phyloP scores from a whole-genome alignment of 2,797 vertebrate genomes.

The Balearica regulorum region DNA sequence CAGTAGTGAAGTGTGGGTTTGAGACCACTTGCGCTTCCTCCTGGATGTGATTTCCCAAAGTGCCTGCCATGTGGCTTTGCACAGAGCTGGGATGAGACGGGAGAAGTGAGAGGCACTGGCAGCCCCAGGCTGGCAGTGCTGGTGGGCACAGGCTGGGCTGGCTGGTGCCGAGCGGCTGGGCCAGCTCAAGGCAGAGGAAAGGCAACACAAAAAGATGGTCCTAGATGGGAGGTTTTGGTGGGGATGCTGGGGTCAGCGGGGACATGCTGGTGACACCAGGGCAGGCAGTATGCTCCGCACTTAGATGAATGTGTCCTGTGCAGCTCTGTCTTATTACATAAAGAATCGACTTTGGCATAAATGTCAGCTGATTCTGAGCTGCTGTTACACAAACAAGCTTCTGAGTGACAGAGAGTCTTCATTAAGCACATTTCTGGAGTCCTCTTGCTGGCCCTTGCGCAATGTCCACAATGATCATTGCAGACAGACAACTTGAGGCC shows the following conservation, averaged over 20 bases:
- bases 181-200: neutral
- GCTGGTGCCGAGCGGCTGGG: neutral
- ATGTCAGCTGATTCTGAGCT: neutral
- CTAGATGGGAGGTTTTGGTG: rapidly evolving
- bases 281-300: rapidly evolving
- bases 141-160: neutral
- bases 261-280: neutral
- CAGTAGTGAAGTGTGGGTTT: neutral
- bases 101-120: neutral
- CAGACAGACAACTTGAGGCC: neutral
- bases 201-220: neutral
- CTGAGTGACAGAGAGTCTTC: neutral
- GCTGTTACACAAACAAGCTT: neutral
- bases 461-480: neutral
- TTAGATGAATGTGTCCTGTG: neutral
- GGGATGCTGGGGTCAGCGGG: neutral
- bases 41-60: neutral
- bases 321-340: neutral
- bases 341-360: neutral
- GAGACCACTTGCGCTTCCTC: neutral
- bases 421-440: neutral
- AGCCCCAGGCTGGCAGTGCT: neutral
- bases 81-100: neutral
- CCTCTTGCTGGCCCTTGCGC: neutral
- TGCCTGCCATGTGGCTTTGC: neutral